These are phyloP conservation scores for Notamacropus eugenii DNA, from an alignment of 2,797 vertebrate genomes.

Conservation along the genomic window DNA sequence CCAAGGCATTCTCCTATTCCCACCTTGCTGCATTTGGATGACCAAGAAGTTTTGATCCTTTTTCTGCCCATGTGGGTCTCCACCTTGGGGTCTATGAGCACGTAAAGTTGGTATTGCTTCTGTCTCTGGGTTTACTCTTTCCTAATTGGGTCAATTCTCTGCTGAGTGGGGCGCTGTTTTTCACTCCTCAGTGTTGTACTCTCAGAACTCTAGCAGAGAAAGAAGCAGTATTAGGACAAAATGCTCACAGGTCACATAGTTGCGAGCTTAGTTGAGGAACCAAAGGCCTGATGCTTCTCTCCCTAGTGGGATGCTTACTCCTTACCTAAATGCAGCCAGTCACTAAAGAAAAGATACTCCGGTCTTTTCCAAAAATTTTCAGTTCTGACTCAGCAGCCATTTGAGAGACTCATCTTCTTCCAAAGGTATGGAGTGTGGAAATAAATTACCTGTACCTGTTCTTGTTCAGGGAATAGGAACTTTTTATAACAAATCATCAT, in stretches of 20 bases:
- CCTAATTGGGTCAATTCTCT: neutral
- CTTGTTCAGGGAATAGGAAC: no score
- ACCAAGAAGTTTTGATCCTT: neutral
- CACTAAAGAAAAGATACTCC: neutral
- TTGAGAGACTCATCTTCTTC: neutral
- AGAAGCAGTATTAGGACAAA: neutral
- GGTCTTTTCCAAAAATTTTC: neutral
- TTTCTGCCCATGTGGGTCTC: neutral
- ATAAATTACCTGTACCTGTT: no score
- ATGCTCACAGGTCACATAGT: neutral
- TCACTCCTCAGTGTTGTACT: neutral
- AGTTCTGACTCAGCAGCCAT: neutral
- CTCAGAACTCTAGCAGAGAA: neutral
- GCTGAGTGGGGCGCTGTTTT: no score
- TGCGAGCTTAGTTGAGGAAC: neutral
- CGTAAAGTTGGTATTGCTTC: neutral
- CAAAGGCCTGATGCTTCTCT: neutral
- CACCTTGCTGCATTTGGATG: neutral
- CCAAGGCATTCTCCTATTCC: neutral
- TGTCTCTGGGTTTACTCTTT: neutral
- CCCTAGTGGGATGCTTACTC: neutral
- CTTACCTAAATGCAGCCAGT: neutral
- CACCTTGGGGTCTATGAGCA: neutral
- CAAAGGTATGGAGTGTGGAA: no score
- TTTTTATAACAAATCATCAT: no score